Evolutionary conservation across 30 jellyfish, hydroid and myxozoan genomes (phyloP).

Genomic region (Cassiopea xamachana): DNA sequence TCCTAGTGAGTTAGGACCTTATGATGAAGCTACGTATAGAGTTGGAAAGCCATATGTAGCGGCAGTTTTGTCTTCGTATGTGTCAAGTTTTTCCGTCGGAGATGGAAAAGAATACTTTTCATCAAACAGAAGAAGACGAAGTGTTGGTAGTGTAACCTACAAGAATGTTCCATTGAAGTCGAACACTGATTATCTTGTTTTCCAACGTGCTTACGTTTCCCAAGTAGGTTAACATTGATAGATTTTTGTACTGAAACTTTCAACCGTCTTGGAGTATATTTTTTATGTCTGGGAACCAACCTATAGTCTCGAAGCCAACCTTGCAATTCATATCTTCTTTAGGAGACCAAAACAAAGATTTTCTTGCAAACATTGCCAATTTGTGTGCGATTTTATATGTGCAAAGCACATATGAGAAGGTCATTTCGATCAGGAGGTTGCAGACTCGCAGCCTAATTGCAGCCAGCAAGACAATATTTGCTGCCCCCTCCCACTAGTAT

Average conservation of each 20-base stretch:
- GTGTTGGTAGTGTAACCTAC: constrained; percentile 35
- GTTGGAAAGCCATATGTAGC: constrained; percentile 76
- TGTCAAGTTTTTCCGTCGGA: constrained; percentile 62
- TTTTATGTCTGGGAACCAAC: too few relatives aligned
- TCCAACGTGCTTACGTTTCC: constrained; percentile 66
- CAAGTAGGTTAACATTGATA: constrained; percentile 27
- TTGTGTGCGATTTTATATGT: too few relatives aligned
- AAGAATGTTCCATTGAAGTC: constrained; percentile 65
- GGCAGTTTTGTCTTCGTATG: constrained; percentile 69
- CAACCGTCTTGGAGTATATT: background rate
- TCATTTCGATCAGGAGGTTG: too few relatives aligned
- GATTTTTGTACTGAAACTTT: background rate
- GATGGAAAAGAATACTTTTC: constrained; percentile 73
- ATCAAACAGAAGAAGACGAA: constrained; percentile 27
- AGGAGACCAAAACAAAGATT: too few relatives aligned
- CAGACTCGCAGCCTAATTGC: too few relatives aligned
- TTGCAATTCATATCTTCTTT: too few relatives aligned
- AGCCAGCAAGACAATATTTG: too few relatives aligned
- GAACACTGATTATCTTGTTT: constrained; percentile 59
- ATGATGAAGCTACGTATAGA: constrained; percentile 43
- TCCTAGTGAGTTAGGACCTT: constrained; percentile 32
- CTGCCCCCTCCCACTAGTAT: too few relatives aligned
- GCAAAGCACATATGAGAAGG: too few relatives aligned
- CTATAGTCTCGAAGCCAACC: too few relatives aligned
- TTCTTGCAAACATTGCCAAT: too few relatives aligned